Conservation (phyloP, 2,113 vertebrate genomes). For the Reinhardtius hippoglossoides region DNA sequence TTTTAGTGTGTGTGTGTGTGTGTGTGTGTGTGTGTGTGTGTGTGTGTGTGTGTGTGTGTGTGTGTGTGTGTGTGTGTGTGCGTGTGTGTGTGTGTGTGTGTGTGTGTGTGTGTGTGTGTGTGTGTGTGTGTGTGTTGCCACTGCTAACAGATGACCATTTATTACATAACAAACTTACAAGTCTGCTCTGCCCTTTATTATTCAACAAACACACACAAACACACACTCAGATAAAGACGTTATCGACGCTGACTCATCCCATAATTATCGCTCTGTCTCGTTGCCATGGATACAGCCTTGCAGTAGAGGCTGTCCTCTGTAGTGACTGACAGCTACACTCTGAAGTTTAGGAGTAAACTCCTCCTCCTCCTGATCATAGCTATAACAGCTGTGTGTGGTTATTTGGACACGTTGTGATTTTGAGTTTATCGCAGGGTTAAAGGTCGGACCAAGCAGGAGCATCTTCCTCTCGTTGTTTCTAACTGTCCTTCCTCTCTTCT, state of each 20-base stretch:
- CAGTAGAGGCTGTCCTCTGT: slow-evolving; percentile 5
- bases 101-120: neutral
- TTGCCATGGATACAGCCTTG: slow-evolving; percentile 56
- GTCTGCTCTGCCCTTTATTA: neutral
- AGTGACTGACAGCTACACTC: neutral
- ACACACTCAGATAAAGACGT: slow-evolving; percentile 18
- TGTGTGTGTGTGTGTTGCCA: neutral
- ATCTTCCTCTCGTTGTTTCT: neutral
- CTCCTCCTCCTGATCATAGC: neutral
- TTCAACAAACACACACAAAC: neutral
- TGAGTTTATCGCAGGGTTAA: too few relatives aligned
- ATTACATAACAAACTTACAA: neutral
- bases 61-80: neutral
- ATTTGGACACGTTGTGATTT: too few relatives aligned
- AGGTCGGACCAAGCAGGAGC: too few relatives aligned
- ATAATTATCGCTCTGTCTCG: slow-evolving; percentile 41
- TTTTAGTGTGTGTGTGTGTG: neutral
- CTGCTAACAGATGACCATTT: neutral
- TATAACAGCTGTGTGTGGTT: too few relatives aligned
- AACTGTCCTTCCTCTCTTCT: neutral
- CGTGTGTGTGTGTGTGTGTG: neutral
- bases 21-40: too few relatives aligned
- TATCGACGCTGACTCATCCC: slow-evolving; percentile 45
- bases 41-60: neutral
- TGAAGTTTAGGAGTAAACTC: neutral